phyloP scores from a whole-genome alignment of 2,888 invertebrate species.

The Augochlorella aurata region DNA sequence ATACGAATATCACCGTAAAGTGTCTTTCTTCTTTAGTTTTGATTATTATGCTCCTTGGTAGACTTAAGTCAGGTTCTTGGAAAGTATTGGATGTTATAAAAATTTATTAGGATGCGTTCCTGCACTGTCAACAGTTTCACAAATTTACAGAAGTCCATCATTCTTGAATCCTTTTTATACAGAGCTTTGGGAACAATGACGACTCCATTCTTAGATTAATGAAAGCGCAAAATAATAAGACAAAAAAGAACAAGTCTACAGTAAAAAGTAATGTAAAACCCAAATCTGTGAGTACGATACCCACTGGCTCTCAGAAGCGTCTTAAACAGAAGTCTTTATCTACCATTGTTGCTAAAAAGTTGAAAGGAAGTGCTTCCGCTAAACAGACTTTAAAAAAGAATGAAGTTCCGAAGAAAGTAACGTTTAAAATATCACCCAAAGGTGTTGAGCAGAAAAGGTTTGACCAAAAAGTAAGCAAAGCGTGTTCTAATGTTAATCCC shows the following conservation, averaged over 20 bases:
- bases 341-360: conserved; percentile 73
- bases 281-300: background rate
- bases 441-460: background rate
- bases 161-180: conserved; percentile 4
- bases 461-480: background rate
- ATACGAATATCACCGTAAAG: background rate
- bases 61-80: background rate
- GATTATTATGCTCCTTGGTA: background rate
- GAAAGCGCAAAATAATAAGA: conserved; percentile 41
- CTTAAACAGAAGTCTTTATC: conserved; percentile 77
- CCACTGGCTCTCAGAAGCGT: conserved; percentile 58
- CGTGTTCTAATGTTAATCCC: conserved; percentile 7
- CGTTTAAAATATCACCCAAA: background rate
- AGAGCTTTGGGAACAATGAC: conserved; percentile 11
- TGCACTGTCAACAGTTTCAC: no score
- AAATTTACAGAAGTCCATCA: background rate
- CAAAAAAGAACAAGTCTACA: conserved; percentile 5
- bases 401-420: conserved; percentile 18
- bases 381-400: conserved; percentile 5
- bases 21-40: background rate
- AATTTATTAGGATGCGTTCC: no score
- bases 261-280: background rate
- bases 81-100: background rate
- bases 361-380: conserved; percentile 33
- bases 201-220: conserved; percentile 45